Base-by-base conservation (phyloP, 2,113 vertebrate genomes). In the Zosterops lateralis region DNA sequence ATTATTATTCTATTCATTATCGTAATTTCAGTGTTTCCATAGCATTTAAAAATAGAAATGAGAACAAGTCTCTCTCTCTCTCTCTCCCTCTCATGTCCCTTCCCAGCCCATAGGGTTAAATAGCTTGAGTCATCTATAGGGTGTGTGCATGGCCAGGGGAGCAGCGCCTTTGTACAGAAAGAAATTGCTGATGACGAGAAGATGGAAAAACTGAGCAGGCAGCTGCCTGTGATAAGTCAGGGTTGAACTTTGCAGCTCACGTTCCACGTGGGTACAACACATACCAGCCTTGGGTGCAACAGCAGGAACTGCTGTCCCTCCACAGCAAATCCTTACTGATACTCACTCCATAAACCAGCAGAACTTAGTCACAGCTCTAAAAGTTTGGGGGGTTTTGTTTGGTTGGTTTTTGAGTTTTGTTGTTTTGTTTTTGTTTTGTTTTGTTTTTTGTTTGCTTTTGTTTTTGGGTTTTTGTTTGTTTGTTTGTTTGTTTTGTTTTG, bases 71-170 rank as follows among this genome's bases (percentile, higher is more conserved):
- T 86, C 71, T 62, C 2, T 75, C 26, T 75, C 26, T 47, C 71
- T 66, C 22, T 38, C 21, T 72, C 40, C 53, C 42, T 45, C 44
- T 54, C 2, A 1, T 3, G 7, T 93, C 50, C 65, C 40, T 84
- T 91, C 91, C 84, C 84, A 89, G 77, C 87, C 93, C 93, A 70
- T 92, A 93, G 93, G 81, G 89, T 92, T 92, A 89, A 92, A 76
- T 26, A 83, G 36, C 19, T 75, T 93, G 94, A 95, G 84, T 96
- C 94, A 96, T 76, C 84, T 58, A 38, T 83, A 93, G 94, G 91
- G 95, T 73, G 89, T 93, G 84, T 84, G 32, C 13, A 0, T 15
- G 77, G 84, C 56, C 3, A 0, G 36, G 73, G 70, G 70, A 92
- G 81, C 12, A 54, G 81, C 58, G 45, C 74, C 58, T 90, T 73